A percentile compares a stretch with the other conserved stretches of the same genome.
Evolutionary conservation across 2,888 invertebrate genomes (phyloP).

Genomic region (Agapostemon virescens): DNA sequence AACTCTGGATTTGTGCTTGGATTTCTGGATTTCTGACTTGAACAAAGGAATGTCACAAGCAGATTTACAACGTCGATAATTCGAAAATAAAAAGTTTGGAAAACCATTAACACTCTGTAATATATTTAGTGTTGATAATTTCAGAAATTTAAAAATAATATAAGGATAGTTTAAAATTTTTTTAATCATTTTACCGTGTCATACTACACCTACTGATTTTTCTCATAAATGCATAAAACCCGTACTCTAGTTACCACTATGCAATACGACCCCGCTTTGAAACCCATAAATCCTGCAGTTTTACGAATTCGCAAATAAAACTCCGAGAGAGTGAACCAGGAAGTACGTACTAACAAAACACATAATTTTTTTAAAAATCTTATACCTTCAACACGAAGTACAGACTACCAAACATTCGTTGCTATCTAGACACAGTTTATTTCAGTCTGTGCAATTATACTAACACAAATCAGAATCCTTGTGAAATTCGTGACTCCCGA

Average conservation of each 20-base stretch:
- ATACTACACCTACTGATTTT: neutral
- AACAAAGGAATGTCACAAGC: no score
- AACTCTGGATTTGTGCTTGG: no score
- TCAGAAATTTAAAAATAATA: neutral
- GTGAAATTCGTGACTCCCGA: neutral
- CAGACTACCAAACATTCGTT: neutral
- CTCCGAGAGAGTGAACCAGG: neutral
- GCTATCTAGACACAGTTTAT: neutral
- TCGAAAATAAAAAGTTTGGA: no score
- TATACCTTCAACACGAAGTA: neutral
- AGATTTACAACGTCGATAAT: no score
- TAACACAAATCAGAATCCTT: neutral
- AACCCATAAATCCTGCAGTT: conserved; percentile 3
- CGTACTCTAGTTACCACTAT: neutral
- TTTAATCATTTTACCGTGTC: neutral
- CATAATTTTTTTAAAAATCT: no score
- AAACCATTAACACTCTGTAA: no score
- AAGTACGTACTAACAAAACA: no score
- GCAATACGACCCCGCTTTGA: neutral
- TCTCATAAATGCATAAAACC: neutral
- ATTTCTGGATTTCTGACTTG: no score
- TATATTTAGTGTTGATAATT: no score
- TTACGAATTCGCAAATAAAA: neutral
- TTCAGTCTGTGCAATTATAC: neutral
- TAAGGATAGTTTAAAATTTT: neutral